phyloP scores from a whole-genome alignment of 2,797 vertebrate species.

The Cynopterus sphinx region DNA sequence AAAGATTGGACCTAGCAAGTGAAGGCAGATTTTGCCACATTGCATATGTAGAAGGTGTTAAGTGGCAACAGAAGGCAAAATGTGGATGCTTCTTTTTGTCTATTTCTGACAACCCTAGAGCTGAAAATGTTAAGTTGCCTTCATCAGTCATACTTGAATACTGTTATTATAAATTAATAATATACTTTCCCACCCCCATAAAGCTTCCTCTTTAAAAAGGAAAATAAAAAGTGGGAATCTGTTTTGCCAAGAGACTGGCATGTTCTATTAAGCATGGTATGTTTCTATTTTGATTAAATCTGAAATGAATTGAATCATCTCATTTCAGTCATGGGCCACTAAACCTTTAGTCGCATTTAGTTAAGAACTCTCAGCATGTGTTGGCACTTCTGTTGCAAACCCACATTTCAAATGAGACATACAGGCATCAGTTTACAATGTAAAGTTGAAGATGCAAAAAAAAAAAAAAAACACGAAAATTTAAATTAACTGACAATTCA shows the following conservation, averaged over 20 bases:
- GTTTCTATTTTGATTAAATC: conserved; percentile 62
- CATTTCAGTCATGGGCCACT: conserved; percentile 26
- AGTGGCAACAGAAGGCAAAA: conserved; percentile 66
- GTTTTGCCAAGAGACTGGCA: conserved; percentile 3
- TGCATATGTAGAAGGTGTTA: conserved; percentile 58
- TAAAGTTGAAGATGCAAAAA: neutral
- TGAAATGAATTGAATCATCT: conserved; percentile 45
- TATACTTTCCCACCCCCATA: neutral
- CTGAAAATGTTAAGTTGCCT: conserved; percentile 52
- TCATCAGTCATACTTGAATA: conserved; percentile 58
- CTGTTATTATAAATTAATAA: conserved; percentile 60
- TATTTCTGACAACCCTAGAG: conserved; percentile 59
- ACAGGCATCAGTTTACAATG: neutral
- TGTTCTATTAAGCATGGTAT: conserved; percentile 63
- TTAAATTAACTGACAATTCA: neutral
- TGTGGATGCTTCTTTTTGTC: conserved; percentile 39
- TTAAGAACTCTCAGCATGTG: neutral
- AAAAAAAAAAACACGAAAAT: neutral
- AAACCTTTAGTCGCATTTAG: neutral
- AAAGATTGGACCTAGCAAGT: conserved; percentile 70
- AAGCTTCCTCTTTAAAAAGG: conserved; percentile 36
- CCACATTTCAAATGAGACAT: neutral
- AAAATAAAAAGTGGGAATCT: neutral
- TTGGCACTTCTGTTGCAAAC: neutral
- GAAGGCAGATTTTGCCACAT: conserved; percentile 45